phyloP scores from a whole-genome alignment of 2,113 vertebrate genomes.

The Trochalopteron elliotii region DNA sequence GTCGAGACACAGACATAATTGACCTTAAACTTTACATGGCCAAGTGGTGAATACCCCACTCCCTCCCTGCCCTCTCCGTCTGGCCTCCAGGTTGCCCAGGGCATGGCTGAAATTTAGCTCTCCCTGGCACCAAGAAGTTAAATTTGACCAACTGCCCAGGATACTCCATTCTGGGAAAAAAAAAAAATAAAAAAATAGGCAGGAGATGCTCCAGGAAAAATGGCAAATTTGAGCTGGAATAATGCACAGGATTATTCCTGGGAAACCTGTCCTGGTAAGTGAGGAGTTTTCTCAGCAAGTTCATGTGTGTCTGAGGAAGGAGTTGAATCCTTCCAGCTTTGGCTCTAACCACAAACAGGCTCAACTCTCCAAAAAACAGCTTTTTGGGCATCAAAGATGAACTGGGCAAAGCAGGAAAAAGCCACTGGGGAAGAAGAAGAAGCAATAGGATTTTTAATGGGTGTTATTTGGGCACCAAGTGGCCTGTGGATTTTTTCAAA shows the following conservation, averaged over 20 bases:
- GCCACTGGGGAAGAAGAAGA: background rate
- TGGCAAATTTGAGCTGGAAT: background rate
- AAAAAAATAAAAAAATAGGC: background rate
- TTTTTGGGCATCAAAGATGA: background rate
- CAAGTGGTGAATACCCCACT: background rate
- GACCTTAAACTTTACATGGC: slow-evolving; percentile 64
- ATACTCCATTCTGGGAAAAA: background rate
- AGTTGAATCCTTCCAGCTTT: background rate
- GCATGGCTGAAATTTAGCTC: background rate
- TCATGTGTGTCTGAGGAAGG: background rate
- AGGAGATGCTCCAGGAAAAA: background rate
- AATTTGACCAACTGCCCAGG: background rate
- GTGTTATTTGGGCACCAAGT: background rate
- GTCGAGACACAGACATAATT: slow-evolving; percentile 35
- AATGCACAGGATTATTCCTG: background rate
- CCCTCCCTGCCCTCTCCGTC: background rate
- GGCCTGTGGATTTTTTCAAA: background rate
- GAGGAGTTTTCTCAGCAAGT: background rate
- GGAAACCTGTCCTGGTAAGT: background rate
- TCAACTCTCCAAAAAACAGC: background rate
- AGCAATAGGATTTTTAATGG: background rate
- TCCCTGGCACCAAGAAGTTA: background rate
- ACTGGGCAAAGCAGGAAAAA: rapidly evolving
- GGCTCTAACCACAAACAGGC: background rate
- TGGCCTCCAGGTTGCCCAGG: background rate